phyloP scores from a whole-genome alignment of 2,113 vertebrate species.

The Dasyprocta punctata region DNA sequence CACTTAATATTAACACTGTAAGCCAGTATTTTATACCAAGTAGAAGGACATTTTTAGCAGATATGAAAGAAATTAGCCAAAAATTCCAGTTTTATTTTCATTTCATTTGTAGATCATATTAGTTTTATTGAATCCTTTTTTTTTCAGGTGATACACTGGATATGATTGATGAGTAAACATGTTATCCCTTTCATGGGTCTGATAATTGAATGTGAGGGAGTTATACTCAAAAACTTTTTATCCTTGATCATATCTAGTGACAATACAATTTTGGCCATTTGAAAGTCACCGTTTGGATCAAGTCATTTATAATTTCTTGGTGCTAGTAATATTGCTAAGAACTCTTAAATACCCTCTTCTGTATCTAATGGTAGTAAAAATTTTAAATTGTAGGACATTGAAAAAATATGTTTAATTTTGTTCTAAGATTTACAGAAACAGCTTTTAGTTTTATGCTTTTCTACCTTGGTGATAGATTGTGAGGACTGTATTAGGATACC shows the following conservation, averaged over 20 bases:
- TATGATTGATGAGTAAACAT: not conserved
- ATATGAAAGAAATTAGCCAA: constrained; percentile 16
- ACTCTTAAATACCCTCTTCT: not conserved
- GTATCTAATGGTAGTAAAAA: not conserved
- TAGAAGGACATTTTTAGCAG: constrained; percentile 1
- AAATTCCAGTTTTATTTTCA: not conserved
- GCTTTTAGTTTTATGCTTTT: not conserved
- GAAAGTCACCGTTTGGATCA: constrained; percentile 35
- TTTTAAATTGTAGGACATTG: not conserved
- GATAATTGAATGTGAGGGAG: constrained; percentile 19
- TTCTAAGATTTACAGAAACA: not conserved
- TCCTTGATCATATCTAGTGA: not conserved
- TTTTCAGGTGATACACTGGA: not conserved
- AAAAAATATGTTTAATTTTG: not conserved
- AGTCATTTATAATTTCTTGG: not conserved
- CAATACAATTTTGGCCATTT: not conserved
- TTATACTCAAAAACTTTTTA: not conserved
- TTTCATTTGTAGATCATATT: not conserved
- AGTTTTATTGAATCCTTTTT: not conserved
- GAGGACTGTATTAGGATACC: not conserved
- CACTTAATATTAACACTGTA: not conserved
- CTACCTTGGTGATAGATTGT: not conserved
- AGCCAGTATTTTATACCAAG: not conserved
- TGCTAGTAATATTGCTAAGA: not conserved
- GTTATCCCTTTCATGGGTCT: not conserved